Evolutionary conservation across 2,797 vertebrate genomes (phyloP).

Genomic region (Lerista edwardsae): DNA sequence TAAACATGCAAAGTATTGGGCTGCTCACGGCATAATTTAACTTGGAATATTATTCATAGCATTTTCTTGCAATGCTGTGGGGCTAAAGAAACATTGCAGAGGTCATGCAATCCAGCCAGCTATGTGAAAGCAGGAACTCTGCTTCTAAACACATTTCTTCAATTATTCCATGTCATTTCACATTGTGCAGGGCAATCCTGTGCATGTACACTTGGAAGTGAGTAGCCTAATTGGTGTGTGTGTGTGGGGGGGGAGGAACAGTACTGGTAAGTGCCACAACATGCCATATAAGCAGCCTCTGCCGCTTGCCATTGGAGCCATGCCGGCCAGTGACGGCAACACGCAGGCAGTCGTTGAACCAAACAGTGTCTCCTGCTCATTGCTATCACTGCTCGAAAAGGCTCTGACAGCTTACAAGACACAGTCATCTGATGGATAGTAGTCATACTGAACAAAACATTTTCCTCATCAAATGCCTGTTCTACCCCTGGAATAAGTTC

Average conservation of each 20-base stretch:
- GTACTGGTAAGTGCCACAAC: no score
- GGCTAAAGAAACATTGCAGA: background rate
- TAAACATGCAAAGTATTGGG: background rate
- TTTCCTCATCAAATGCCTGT: background rate
- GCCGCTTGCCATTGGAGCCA: no score
- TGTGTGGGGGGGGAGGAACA: no score
- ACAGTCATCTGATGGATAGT: background rate
- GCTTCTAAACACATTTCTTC: background rate
- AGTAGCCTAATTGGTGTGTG: no score
- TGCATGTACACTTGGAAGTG: background rate
- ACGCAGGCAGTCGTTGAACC: no score
- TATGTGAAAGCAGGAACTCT: background rate
- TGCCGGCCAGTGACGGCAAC: no score
- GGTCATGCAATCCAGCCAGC: background rate
- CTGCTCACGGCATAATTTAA: conserved; percentile 7
- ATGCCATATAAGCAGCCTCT: no score
- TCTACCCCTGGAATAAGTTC: background rate
- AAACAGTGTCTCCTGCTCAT: no score
- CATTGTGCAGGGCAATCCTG: no score
- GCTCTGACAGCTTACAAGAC: no score
- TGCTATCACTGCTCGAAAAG: no score
- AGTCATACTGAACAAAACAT: background rate
- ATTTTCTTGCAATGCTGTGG: background rate
- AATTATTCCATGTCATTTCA: background rate
- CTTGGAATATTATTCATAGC: background rate